Conservation (phyloP, 2,113 vertebrate genomes). For the Cricetomys ansorgei region DNA sequence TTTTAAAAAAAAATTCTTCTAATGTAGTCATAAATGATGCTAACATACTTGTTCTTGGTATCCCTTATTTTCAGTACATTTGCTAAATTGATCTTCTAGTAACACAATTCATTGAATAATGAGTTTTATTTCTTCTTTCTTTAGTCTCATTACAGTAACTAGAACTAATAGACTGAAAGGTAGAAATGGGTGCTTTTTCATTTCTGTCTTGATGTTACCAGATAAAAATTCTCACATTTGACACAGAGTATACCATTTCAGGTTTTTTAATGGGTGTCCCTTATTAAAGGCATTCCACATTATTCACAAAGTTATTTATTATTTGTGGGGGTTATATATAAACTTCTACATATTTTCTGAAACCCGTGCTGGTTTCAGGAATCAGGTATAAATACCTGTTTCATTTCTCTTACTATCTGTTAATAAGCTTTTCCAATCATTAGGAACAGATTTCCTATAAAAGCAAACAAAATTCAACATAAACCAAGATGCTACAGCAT, state of each 20-base stretch:
- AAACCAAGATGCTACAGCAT: not conserved
- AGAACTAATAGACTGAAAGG: not conserved
- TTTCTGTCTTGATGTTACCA: not conserved
- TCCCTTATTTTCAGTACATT: not conserved
- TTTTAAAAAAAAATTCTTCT: slow-evolving; percentile 4
- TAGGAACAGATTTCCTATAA: not conserved
- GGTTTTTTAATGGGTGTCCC: not conserved
- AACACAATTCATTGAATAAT: not conserved
- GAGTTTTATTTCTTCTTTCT: not conserved
- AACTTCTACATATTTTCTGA: not conserved
- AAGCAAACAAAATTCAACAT: not conserved
- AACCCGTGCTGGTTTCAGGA: not conserved
- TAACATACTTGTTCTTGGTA: not conserved
- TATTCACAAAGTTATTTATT: not conserved
- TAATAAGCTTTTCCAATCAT: not conserved
- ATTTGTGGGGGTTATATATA: not conserved
- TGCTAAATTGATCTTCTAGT: not conserved
- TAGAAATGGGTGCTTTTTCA: not conserved
- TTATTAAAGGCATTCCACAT: not conserved
- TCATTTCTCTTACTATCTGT: not conserved
- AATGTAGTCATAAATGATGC: not conserved
- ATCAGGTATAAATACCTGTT: not conserved
- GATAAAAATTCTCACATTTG: not conserved
- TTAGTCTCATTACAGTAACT: not conserved
- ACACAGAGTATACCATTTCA: not conserved